phyloP scores from a whole-genome alignment of 30 jellyfish, hydroid and myxozoan species.

The Pseudorhiza aurosa region DNA sequence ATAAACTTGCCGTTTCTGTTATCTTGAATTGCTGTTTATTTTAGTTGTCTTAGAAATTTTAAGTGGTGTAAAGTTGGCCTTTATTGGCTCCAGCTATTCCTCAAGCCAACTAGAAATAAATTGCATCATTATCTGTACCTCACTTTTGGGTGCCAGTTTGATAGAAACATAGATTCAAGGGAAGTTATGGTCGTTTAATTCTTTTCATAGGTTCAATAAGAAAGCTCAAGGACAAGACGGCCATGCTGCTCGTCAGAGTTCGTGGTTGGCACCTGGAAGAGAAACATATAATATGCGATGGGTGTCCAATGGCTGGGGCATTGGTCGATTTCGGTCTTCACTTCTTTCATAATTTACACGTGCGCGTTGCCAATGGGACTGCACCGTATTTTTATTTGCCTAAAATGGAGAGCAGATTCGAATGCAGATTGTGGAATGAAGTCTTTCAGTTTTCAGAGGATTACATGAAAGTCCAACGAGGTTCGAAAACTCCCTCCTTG shows the following conservation, averaged over 20 bases:
- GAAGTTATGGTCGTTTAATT: no score
- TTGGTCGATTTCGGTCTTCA: slow-evolving; percentile 87
- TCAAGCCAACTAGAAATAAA: no score
- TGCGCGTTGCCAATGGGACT: slow-evolving; percentile 73
- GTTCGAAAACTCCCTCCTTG: slow-evolving; percentile 26
- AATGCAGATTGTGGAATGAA: slow-evolving; percentile 93
- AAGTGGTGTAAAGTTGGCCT: no score
- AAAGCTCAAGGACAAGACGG: slow-evolving; percentile 79
- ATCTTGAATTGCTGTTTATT: no score
- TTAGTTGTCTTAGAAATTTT: no score
- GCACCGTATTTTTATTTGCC: slow-evolving; percentile 89
- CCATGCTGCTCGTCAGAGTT: slow-evolving; percentile 81
- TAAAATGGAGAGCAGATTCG: slow-evolving; percentile 86
- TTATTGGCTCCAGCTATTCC: no score
- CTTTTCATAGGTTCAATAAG: slow-evolving; percentile 68
- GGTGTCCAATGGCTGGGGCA: slow-evolving; percentile 85
- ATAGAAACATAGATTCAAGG: no score
- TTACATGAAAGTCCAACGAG: slow-evolving; percentile 64
- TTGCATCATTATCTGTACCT: no score
- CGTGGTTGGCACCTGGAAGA: slow-evolving; percentile 99
- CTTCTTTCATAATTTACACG: slow-evolving; percentile 71
- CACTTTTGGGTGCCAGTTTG: no score
- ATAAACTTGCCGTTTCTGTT: no score
- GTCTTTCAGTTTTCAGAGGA: slow-evolving; percentile 87
- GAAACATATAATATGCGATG: slow-evolving; percentile 76